Evolutionary conservation across 2,113 vertebrate species (phyloP).

Genomic region (Prochilodus magdalenae): DNA sequence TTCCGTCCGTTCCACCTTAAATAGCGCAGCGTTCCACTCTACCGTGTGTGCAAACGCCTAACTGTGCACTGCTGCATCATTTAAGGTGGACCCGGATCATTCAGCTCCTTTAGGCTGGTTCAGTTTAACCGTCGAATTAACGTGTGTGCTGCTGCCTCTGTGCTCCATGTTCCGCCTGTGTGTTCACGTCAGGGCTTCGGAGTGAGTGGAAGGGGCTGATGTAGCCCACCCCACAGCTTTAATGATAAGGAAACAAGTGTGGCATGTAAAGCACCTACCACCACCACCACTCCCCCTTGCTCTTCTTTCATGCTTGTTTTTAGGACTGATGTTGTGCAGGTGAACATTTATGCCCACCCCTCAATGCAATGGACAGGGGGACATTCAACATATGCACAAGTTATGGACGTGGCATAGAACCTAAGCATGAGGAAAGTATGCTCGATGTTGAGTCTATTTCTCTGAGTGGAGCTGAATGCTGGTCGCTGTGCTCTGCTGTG

Average conservation of each 20-base stretch:
- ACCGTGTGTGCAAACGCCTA: too few species aligned
- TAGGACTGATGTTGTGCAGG: neutral
- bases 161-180: too few species aligned
- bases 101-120: too few species aligned
- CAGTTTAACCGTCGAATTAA: too few species aligned
- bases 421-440: neutral
- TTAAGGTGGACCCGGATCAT: too few species aligned
- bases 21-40: neutral
- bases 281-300: neutral
- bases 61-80: too few species aligned
- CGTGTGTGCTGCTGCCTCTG: too few species aligned
- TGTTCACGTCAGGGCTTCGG: neutral
- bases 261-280: constrained; percentile 24
- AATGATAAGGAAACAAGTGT: constrained; percentile 1
- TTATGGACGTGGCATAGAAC: neutral
- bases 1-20: neutral
- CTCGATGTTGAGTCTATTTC: neutral
- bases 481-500: too few species aligned
- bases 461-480: too few species aligned
- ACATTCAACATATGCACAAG: constrained; percentile 37
- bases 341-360: constrained; percentile 12
- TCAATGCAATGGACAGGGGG: constrained; percentile 15
- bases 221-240: neutral
- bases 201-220: neutral
- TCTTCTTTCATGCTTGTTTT: neutral